A percentile compares a stretch with the other conserved stretches of the same genome.
phyloP scores from a whole-genome alignment of 2,888 invertebrate genomes.

The Diarsia rubi region DNA sequence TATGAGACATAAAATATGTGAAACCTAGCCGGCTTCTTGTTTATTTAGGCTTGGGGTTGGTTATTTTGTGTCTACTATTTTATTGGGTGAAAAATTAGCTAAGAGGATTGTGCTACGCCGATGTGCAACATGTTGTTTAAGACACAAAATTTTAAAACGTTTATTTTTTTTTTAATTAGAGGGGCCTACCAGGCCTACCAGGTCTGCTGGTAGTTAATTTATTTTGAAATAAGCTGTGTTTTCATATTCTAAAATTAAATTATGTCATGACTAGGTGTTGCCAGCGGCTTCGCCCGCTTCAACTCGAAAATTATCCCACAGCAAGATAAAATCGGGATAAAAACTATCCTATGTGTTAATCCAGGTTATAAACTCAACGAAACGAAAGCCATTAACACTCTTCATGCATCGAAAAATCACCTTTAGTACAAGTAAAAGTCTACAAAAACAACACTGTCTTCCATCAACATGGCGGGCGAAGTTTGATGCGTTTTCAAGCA shows the following conservation, averaged over 20 bases:
- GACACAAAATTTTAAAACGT: background rate
- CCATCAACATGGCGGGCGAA: constrained; percentile 37
- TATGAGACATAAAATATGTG: constrained; percentile 24
- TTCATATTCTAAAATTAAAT: too few relatives aligned
- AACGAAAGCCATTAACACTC: background rate
- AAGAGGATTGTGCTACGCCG: background rate
- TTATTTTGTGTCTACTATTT: background rate
- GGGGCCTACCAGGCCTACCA: too few relatives aligned
- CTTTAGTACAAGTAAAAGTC: background rate
- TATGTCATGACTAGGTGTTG: too few relatives aligned
- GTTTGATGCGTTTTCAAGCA: constrained; percentile 48
- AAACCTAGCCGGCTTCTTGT: constrained; percentile 38
- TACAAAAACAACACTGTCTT: constrained; percentile 10
- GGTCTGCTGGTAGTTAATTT: too few relatives aligned
- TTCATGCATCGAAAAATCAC: background rate
- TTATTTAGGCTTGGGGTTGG: background rate
- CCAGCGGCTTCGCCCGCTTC: too few relatives aligned
- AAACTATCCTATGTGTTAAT: too few relatives aligned
- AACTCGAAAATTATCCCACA: too few relatives aligned
- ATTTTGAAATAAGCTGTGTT: too few relatives aligned
- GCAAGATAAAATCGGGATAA: too few relatives aligned
- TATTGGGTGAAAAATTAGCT: background rate
- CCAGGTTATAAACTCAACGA: too few relatives aligned
- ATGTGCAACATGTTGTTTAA: background rate
- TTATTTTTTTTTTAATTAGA: too few relatives aligned